A percentile compares a stretch with the other conserved stretches of the same genome.
Conservation (phyloP, 1,140 invertebrate species). For the Eumeta japonica region DNA sequence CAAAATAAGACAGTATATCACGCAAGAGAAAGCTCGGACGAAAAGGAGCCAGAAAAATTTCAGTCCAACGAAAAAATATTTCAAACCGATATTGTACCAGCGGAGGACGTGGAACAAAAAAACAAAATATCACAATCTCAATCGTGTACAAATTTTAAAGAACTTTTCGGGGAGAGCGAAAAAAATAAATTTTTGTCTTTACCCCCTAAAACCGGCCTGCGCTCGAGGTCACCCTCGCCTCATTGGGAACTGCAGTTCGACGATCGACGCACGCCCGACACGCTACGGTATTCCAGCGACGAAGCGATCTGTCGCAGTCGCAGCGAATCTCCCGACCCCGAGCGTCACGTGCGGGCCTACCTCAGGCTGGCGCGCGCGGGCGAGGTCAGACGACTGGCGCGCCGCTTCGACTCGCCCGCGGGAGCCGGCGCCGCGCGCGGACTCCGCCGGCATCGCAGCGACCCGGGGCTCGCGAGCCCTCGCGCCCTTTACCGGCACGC, state of each 20-base stretch:
- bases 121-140: slow-evolving; percentile 60
- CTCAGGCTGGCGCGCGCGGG: slow-evolving; percentile 70
- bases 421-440: slow-evolving; percentile 41
- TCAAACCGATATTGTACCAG: slow-evolving; percentile 19
- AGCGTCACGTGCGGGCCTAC: slow-evolving; percentile 68
- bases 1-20: slow-evolving; percentile 41
- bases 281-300: slow-evolving; percentile 60
- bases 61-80: slow-evolving; percentile 18
- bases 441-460: slow-evolving; percentile 70
- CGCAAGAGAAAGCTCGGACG: slow-evolving; percentile 56
- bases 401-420: slow-evolving; percentile 67
- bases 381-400: slow-evolving; percentile 70
- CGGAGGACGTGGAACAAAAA: slow-evolving; percentile 10
- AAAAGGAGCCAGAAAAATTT: slow-evolving; percentile 34
- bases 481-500: slow-evolving; percentile 29
- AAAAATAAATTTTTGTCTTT: slow-evolving; percentile 48
- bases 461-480: slow-evolving; percentile 66
- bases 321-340: slow-evolving; percentile 66
- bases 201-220: slow-evolving; percentile 34
- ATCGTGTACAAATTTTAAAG: slow-evolving; percentile 73
- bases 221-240: slow-evolving; percentile 44
- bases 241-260: slow-evolving; percentile 36
- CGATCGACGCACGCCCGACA: slow-evolving; percentile 45
- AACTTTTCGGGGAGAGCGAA: slow-evolving; percentile 73
- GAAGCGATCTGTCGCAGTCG: slow-evolving; percentile 66